These are phyloP conservation scores for Julus scandinavius DNA, from an alignment of 2,888 invertebrate species.

Conservation along the genomic window DNA sequence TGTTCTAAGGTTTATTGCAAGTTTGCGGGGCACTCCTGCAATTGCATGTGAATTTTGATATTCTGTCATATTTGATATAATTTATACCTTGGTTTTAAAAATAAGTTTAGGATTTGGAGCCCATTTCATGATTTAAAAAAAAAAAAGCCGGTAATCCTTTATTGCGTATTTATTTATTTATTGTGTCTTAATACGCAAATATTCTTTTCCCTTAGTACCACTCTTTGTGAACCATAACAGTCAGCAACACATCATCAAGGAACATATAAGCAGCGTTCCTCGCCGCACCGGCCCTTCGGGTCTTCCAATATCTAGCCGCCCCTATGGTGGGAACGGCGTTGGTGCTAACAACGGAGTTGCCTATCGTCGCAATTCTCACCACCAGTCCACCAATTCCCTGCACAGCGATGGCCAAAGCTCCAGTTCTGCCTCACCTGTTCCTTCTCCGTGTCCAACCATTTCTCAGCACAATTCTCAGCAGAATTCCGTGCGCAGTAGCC, in stretches of 20 bases:
- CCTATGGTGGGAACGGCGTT: background rate
- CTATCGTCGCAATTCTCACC: constrained; percentile 76
- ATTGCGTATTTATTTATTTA: no score
- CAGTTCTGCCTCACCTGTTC: constrained; percentile 84
- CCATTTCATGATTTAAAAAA: background rate
- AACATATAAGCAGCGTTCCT: constrained; percentile 39
- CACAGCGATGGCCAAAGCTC: constrained; percentile 87
- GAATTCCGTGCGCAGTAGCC: constrained; percentile 57
- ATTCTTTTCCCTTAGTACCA: background rate
- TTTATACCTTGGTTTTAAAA: background rate
- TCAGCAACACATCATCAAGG: constrained; percentile 30
- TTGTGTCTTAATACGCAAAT: no score
- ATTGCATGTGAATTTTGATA: background rate
- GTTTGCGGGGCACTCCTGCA: background rate
- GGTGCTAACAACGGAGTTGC: constrained; percentile 17
- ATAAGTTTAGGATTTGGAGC: background rate
- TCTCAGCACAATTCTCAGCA: background rate
- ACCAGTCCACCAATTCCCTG: constrained; percentile 83
- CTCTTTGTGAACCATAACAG: constrained; percentile 45
- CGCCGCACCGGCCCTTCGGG: constrained; percentile 40
- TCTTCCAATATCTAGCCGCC: constrained; percentile 37
- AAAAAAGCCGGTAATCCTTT: background rate
- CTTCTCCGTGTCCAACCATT: constrained; percentile 68
- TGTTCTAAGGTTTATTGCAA: background rate
- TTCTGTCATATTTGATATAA: background rate